A percentile compares a stretch with the other conserved stretches of the same genome.
phyloP scores from a whole-genome alignment of 92 coral and sea anemone genomes.

The Zoanthus sansibaricus region DNA sequence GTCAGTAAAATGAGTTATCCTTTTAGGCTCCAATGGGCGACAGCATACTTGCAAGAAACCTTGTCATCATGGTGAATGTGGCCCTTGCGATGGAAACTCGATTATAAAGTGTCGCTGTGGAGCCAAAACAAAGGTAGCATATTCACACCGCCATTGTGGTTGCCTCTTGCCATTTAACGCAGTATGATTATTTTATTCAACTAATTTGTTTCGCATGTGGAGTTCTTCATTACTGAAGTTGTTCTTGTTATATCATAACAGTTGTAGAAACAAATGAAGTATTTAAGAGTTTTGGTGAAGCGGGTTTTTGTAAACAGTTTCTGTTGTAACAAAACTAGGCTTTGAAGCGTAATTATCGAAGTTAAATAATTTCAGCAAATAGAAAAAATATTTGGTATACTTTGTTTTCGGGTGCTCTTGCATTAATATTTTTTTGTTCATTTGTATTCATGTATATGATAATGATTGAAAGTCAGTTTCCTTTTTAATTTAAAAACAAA shows the following conservation, averaged over 20 bases:
- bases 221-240: too few species aligned
- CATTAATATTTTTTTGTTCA: too few species aligned
- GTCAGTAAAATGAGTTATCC: not conserved
- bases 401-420: too few species aligned
- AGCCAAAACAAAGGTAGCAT: constrained; percentile 75
- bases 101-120: constrained; percentile 87
- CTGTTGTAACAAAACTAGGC: not conserved
- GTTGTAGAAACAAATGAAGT: too few species aligned
- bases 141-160: not conserved
- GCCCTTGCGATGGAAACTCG: constrained; percentile 85
- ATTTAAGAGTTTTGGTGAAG: too few species aligned
- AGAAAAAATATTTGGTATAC: not conserved
- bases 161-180: not conserved
- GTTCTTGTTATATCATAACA: too few species aligned
- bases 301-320: not conserved
- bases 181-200: too few species aligned
- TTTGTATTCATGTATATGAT: too few species aligned
- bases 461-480: too few species aligned
- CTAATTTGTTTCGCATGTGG: too few species aligned
- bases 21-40: constrained; percentile 10
- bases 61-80: constrained; percentile 95
- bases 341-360: not conserved
- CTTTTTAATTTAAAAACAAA: not conserved
- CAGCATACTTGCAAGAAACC: constrained; percentile 77
- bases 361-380: not conserved